Evolutionary conservation across 2,113 vertebrate species (phyloP).

Genomic region (Carassius auratus): DNA sequence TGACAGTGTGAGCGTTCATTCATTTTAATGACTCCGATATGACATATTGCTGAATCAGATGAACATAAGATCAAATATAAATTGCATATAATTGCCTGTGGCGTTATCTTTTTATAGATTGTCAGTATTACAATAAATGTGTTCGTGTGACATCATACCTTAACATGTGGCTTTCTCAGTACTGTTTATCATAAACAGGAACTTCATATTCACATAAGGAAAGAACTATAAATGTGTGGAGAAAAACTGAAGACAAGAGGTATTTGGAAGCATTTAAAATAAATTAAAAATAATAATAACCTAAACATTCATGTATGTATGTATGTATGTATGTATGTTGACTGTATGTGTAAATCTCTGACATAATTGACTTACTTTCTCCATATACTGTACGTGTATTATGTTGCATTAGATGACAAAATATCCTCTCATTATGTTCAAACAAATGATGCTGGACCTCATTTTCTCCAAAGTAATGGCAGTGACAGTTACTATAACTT

Average conservation of each 20-base stretch:
- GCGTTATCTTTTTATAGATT: conserved; percentile 29
- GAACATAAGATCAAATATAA: neutral
- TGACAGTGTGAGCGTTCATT: neutral
- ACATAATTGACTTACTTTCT: too few relatives aligned
- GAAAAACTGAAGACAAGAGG: too few relatives aligned
- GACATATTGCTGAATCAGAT: conserved; percentile 23
- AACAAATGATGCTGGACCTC: too few relatives aligned
- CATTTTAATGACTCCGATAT: conserved; percentile 27
- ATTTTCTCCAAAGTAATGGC: too few relatives aligned
- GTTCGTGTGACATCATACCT: neutral
- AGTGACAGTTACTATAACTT: neutral
- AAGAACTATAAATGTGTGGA: neutral
- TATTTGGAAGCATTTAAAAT: too few relatives aligned
- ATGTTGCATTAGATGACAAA: too few relatives aligned
- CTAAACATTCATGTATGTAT: too few relatives aligned
- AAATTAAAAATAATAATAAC: too few relatives aligned
- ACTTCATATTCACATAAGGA: neutral
- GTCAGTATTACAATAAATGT: conserved; percentile 8
- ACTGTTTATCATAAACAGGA: neutral
- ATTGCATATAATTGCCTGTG: conserved; percentile 32
- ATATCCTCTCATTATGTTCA: too few relatives aligned
- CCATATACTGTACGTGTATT: too few relatives aligned
- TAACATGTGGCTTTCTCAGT: neutral
- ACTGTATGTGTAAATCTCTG: too few relatives aligned
- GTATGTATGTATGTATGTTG: too few relatives aligned